Percentiles rank a stretch among this genome's conserved stretches.
Conservation (phyloP, 2,797 vertebrate species). For the Tarsius wallacei region DNA sequence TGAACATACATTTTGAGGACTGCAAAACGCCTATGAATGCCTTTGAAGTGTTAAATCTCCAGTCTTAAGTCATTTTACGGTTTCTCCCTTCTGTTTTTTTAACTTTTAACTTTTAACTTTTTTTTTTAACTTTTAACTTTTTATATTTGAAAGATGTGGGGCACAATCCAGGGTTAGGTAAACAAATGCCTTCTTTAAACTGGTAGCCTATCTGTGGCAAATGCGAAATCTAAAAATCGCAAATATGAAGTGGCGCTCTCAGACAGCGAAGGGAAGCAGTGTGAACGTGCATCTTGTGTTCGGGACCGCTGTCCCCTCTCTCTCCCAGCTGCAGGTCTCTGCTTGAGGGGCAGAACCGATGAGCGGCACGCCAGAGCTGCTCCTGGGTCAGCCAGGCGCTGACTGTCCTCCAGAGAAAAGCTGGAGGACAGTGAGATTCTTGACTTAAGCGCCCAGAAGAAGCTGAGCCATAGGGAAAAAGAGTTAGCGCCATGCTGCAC, state of each 20-base stretch:
- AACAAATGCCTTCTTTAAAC: neutral
- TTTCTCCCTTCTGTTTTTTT: neutral
- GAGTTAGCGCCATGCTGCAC: neutral
- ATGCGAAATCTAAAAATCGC: neutral
- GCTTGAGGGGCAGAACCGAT: neutral
- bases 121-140: no score
- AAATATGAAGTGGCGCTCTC: neutral
- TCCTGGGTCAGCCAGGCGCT: neutral
- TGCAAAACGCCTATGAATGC: neutral
- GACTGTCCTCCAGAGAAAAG: neutral
- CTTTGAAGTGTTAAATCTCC: slow-evolving; percentile 19
- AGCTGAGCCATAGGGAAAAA: neutral
- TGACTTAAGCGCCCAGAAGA: neutral
- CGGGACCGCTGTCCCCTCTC: neutral
- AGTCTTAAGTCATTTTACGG: neutral
- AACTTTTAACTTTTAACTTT: no score
- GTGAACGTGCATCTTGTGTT: neutral
- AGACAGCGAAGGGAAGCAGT: neutral
- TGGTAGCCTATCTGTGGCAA: neutral
- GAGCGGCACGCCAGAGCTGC: neutral
- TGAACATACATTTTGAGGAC: neutral
- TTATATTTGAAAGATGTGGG: no score
- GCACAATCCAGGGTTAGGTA: no score
- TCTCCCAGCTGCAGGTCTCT: neutral
- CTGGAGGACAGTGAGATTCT: neutral